Conservation (phyloP, 2,888 invertebrate genomes). For the Clitarchus hookeri region DNA sequence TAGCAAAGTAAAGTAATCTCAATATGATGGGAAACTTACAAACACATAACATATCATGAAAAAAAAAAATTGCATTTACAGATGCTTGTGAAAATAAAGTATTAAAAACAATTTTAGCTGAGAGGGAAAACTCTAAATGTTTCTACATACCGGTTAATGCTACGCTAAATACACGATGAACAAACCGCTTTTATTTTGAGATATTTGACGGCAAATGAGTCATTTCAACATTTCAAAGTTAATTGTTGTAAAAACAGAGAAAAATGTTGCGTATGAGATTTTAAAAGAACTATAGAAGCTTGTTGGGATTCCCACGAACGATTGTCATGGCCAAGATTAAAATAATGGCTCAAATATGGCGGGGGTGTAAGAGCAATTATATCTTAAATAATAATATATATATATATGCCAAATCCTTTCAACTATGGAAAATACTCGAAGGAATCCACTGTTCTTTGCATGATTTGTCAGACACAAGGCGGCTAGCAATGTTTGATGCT, state of each 20-base stretch:
- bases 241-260: background rate
- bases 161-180: background rate
- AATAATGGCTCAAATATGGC: background rate
- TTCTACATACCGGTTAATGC: background rate
- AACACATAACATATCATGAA: background rate
- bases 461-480: no score
- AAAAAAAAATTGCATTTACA: background rate
- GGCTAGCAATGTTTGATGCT: no score
- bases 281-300: background rate
- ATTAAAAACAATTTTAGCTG: background rate
- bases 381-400: no score
- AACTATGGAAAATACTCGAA: no score
- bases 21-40: background rate
- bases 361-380: no score
- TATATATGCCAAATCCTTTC: no score
- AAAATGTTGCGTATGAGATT: background rate
- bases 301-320: background rate
- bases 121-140: background rate
- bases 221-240: background rate
- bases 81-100: background rate
- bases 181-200: background rate
- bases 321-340: background rate
- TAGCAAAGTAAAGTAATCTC: background rate
- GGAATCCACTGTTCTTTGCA: no score
- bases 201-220: background rate